A percentile compares a stretch with the other conserved stretches of the same genome.
Conservation (phyloP, 1,140 invertebrate species). For the Rhyacophila brunnea region DNA sequence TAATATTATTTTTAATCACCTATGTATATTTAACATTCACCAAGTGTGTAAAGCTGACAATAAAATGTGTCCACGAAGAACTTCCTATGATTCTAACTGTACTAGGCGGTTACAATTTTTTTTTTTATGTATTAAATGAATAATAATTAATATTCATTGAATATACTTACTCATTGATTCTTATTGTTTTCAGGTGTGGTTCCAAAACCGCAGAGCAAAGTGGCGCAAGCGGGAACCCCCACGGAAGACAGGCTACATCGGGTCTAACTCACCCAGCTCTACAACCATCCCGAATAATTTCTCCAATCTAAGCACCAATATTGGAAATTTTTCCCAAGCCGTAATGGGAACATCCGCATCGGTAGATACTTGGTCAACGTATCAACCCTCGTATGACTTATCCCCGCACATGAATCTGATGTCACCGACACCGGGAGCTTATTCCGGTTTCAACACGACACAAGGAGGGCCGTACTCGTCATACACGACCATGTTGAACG, state of each 20-base stretch:
- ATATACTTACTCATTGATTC: too few relatives aligned
- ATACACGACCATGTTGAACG: conserved; percentile 66
- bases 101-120: too few relatives aligned
- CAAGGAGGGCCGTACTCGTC: conserved; percentile 53
- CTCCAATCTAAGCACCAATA: conserved; percentile 61
- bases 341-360: conserved; percentile 61
- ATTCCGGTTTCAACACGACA: conserved; percentile 59
- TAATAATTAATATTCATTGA: too few relatives aligned
- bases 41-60: too few relatives aligned
- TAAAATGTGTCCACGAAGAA: too few relatives aligned
- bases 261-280: conserved; percentile 61
- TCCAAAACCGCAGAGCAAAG: conserved; percentile 91
- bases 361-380: conserved; percentile 69
- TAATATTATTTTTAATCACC: too few relatives aligned
- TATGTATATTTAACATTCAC: too few relatives aligned
- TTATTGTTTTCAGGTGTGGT: conserved; percentile 55
- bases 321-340: conserved; percentile 66
- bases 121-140: too few relatives aligned
- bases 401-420: conserved; percentile 68
- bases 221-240: conserved; percentile 98
- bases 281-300: conserved; percentile 59
- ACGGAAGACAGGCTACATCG: conserved; percentile 82
- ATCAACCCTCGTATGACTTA: conserved; percentile 73
- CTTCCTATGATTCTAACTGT: too few relatives aligned
- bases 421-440: conserved; percentile 67